A percentile compares a stretch with the other conserved stretches of the same genome.
Conservation (phyloP, 2,888 invertebrate genomes). For the Holacanthella duospinosa region DNA sequence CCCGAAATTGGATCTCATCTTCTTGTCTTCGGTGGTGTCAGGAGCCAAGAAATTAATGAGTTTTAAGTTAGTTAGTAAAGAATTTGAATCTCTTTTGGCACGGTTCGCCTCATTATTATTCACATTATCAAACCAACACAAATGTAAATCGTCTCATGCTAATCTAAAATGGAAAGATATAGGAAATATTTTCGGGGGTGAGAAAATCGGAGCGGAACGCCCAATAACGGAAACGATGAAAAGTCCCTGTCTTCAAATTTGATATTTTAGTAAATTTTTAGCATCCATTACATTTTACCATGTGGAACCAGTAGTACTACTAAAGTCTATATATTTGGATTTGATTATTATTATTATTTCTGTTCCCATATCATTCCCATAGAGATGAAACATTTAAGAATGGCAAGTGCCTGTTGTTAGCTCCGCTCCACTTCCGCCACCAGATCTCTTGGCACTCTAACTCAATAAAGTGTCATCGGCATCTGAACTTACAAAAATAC, state of each 20-base stretch:
- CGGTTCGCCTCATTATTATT: neutral
- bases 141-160: neutral
- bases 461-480: neutral
- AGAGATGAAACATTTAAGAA: neutral
- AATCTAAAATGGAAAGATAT: neutral
- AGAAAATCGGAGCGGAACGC: neutral
- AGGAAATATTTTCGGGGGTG: neutral
- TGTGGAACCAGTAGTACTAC: neutral
- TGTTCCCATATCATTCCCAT: neutral
- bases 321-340: neutral
- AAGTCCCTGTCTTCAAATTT: constrained; percentile 11
- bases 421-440: neutral
- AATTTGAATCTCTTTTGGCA: neutral
- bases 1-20: neutral
- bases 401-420: neutral
- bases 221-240: neutral
- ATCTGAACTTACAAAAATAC: neutral
- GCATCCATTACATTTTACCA: neutral
- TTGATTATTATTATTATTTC: neutral
- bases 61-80: neutral
- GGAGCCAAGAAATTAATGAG: constrained; percentile 6
- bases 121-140: constrained; percentile 9
- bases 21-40: neutral
- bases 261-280: neutral
- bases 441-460: neutral